Conservation (phyloP, 2,888 invertebrate species). For the Caenorhabditis becei region DNA sequence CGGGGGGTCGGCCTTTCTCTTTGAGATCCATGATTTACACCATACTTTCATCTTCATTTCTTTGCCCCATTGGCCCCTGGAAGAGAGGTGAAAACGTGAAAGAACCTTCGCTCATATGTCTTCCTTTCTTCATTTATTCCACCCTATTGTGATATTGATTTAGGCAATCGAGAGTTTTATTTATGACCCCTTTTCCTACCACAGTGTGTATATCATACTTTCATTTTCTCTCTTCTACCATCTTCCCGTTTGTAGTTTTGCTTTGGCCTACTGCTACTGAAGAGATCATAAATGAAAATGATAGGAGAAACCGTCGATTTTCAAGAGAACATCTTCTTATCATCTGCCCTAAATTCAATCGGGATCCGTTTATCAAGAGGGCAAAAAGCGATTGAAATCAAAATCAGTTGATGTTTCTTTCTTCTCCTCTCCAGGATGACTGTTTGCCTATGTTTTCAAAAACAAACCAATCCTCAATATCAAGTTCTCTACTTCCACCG, state of each 20-base stretch:
- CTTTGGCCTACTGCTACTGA: not conserved
- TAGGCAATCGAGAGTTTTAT: slow-evolving; percentile 59
- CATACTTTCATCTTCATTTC: slow-evolving; percentile 12
- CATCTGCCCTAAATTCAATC: slow-evolving; percentile 6
- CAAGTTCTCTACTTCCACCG: not conserved
- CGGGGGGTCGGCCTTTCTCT: slow-evolving; percentile 29
- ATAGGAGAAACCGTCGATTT: not conserved
- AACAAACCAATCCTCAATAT: not conserved
- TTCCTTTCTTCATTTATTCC: no score
- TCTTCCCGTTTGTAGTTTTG: slow-evolving; percentile 15
- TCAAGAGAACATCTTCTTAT: slow-evolving; percentile 2
- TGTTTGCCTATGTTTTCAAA: not conserved
- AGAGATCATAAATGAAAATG: slow-evolving; percentile 14
- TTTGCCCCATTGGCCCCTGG: slow-evolving; percentile 2
- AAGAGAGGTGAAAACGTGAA: slow-evolving; percentile 19
- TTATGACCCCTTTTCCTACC: slow-evolving; percentile 42
- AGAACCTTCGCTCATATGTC: slow-evolving; percentile 17
- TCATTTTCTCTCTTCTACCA: slow-evolving; percentile 24
- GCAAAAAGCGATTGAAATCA: no score
- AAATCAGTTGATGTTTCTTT: slow-evolving; percentile 11
- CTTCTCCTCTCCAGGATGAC: not conserved
- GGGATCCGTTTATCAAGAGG: not conserved
- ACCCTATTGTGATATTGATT: slow-evolving; percentile 53
- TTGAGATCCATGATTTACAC: slow-evolving; percentile 56
- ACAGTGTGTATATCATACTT: slow-evolving; percentile 56